Base-by-base conservation (phyloP, 2,888 invertebrate species). In the Clanis bilineata region DNA sequence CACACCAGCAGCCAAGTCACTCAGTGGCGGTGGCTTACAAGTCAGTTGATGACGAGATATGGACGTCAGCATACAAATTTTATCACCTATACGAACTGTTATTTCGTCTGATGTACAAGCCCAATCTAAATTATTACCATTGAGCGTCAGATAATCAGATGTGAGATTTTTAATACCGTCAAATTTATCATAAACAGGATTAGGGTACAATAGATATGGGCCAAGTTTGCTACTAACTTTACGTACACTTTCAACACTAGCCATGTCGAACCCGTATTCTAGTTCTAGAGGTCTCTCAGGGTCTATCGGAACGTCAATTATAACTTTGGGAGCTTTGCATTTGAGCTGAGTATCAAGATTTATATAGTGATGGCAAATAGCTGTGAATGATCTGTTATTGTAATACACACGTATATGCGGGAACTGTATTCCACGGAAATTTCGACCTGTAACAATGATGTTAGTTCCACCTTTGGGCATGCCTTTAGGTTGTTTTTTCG, bases 261-360 rank as follows among this genome's bases (percentile, higher is more conserved):
- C 99, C 97, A 99, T 97, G 72, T 97, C 93, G 83, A 99, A 99
- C 32, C 98, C 99, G 83, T 97, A 99, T 82, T 98, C 96, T 58
- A 98, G 93, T 71, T 95, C 93, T 66, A 97, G 86, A 7, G 97
- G 97, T 74, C 95, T 95, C 76, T 97, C 97, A 3, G 96, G 95
- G 85, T 97, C 96, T 63, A 96, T 85, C 73, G 93, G 90, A 65
- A 95, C 93, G 57, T 95, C 95, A 55, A 93, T 93, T 76, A 96
- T 96, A 73, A 98, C 96, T 39, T 95, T 93, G 7, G 98, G 98
- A 69, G 98, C 97, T 80, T 95, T 94, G 79, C 98, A 98, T 66
- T 95, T 94, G 95, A 98, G 97, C 78, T 95, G 95, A 3, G 95
- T 95, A 73, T 96, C 95, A 72, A 94, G 95, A 70, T 94, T 93